phyloP scores from a whole-genome alignment of 2,113 vertebrate species.

The Ifrita kowaldi region DNA sequence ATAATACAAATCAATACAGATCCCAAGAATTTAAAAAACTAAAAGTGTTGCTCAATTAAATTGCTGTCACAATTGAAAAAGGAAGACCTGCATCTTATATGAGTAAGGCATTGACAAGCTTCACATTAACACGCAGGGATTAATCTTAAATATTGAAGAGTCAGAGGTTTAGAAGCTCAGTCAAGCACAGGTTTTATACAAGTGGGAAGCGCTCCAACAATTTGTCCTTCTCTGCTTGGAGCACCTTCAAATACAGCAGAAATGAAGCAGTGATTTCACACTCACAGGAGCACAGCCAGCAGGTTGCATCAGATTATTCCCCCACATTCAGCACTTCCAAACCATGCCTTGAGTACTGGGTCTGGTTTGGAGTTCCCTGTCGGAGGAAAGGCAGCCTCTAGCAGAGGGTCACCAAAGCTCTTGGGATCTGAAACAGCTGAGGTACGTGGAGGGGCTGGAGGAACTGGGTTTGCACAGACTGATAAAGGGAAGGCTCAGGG shows the following conservation, averaged over 20 bases:
- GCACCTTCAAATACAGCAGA: neutral
- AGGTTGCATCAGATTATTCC: neutral
- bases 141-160: neutral
- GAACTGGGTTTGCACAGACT: neutral
- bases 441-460: fast-evolving
- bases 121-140: neutral
- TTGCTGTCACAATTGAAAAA: neutral
- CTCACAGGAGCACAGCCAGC: neutral
- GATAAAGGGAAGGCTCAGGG: neutral
- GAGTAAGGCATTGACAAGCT: neutral
- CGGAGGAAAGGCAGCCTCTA: neutral
- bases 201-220: neutral
- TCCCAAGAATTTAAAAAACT: neutral
- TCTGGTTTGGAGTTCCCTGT: neutral
- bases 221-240: neutral
- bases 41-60: neutral
- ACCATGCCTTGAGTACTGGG: fast-evolving
- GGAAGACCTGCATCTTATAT: neutral
- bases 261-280: neutral
- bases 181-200: neutral
- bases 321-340: neutral
- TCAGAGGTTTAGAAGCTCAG: neutral
- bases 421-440: fast-evolving
- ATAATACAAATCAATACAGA: neutral
- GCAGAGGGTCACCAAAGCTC: neutral